phyloP scores from a whole-genome alignment of 64 coral and sea anemone genomes.

The Platygyra sinensis region DNA sequence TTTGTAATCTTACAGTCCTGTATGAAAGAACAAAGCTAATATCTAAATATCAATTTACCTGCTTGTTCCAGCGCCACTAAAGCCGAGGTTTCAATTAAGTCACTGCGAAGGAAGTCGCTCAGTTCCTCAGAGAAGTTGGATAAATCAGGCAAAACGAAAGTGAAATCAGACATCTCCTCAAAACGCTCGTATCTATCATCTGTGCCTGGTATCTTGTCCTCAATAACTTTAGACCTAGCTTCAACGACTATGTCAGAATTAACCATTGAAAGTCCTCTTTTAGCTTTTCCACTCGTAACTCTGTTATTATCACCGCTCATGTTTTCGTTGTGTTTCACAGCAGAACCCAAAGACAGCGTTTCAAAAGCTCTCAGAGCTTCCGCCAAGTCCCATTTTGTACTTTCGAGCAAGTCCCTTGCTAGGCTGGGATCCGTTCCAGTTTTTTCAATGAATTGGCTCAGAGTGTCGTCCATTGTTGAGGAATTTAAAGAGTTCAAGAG shows the following conservation, averaged over 20 bases:
- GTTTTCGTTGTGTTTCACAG: not conserved
- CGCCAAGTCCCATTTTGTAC: conserved; percentile 72
- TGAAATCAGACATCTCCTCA: conserved; percentile 82
- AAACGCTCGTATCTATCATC: conserved; percentile 74
- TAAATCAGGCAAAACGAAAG: conserved; percentile 91
- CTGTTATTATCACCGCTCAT: not conserved
- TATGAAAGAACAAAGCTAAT: not conserved
- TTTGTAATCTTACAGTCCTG: not conserved
- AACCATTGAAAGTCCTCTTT: conserved; percentile 85
- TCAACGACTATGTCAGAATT: conserved; percentile 86
- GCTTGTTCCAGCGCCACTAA: conserved; percentile 87
- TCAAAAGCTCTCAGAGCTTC: conserved; percentile 74
- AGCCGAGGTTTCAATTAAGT: conserved; percentile 91
- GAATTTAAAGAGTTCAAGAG: not conserved
- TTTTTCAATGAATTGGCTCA: conserved; percentile 78
- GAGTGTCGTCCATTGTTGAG: conserved; percentile 69
- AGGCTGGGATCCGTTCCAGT: conserved; percentile 75
- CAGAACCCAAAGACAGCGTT: conserved; percentile 66
- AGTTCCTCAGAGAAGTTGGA: conserved; percentile 69
- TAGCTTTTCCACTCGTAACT: conserved; percentile 44
- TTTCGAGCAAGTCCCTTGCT: conserved; percentile 76
- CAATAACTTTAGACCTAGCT: conserved; percentile 79
- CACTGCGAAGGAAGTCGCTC: conserved; percentile 78
- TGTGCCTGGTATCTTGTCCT: conserved; percentile 57
- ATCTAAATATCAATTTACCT: conserved; percentile 44